Evolutionary conservation across 2,797 vertebrate species (phyloP).

Genomic region (Cyclopterus lumpus): DNA sequence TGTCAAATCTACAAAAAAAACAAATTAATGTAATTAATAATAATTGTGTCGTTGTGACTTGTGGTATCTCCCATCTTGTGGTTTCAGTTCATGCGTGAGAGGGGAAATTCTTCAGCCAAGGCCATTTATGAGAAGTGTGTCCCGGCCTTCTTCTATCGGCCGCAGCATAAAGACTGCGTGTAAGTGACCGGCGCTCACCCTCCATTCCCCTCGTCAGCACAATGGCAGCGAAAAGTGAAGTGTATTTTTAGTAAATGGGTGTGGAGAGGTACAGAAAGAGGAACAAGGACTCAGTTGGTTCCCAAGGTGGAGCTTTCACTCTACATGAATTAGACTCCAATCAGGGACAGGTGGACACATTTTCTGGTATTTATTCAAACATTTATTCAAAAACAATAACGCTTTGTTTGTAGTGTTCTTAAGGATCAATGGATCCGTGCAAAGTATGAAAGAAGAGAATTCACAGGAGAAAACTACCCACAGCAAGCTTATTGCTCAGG

Average conservation of each 20-base stretch:
- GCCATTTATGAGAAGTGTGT: constrained; percentile 87
- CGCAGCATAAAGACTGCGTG: constrained; percentile 86
- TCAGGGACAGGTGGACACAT: background rate
- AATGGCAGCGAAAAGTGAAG: constrained; percentile 36
- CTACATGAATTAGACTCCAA: background rate
- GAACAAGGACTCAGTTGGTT: constrained; percentile 18
- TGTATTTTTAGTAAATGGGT: constrained; percentile 32
- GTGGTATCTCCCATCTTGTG: background rate
- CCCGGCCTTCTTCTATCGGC: constrained; percentile 90
- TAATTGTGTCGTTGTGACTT: background rate
- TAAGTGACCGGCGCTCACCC: constrained; percentile 77
- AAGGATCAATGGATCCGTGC: constrained; percentile 93
- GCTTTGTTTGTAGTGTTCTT: constrained; percentile 84
- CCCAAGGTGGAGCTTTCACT: background rate
- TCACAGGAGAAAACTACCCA: constrained; percentile 77
- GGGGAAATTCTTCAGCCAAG: constrained; percentile 86
- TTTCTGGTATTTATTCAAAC: constrained; percentile 6
- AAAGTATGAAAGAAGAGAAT: constrained; percentile 92
- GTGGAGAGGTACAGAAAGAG: constrained; percentile 20
- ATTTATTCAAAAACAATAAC: background rate
- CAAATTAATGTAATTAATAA: background rate
- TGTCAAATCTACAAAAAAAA: background rate
- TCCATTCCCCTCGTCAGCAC: constrained; percentile 5
- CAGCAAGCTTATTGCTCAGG: constrained; percentile 80
- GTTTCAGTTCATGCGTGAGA: constrained; percentile 88